Conservation (phyloP, 2,797 vertebrate species). For the Fistularia tabacaria region DNA sequence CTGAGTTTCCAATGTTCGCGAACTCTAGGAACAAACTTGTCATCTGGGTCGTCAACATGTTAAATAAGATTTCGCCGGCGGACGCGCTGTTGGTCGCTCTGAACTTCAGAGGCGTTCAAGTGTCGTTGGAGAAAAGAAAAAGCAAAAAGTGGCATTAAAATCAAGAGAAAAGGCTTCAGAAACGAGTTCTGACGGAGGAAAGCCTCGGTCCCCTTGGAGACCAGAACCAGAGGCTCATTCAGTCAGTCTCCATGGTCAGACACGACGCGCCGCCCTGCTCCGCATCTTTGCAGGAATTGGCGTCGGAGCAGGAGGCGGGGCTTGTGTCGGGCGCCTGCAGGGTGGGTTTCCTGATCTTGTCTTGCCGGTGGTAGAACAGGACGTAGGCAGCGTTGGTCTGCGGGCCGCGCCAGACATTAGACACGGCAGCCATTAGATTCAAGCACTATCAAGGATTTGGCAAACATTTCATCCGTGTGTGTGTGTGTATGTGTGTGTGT, state of each 20-base stretch:
- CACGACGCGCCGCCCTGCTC: constrained; percentile 40
- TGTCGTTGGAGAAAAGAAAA: neutral
- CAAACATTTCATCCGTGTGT: neutral
- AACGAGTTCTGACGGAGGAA: neutral
- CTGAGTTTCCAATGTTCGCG: neutral
- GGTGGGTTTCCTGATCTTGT: constrained; percentile 74
- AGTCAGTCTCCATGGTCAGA: constrained; percentile 74
- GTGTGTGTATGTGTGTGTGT: too few relatives aligned
- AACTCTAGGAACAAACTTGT: too few relatives aligned
- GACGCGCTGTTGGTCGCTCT: neutral
- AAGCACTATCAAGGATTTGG: too few relatives aligned
- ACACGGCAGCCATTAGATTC: too few relatives aligned
- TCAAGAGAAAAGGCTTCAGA: neutral
- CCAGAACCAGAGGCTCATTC: constrained; percentile 15
- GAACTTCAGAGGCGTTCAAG: constrained; percentile 12
- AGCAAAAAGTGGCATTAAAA: neutral
- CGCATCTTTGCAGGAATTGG: constrained; percentile 33
- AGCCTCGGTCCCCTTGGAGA: neutral
- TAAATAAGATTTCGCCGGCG: neutral
- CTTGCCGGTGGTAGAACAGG: constrained; percentile 87
- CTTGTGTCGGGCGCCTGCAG: constrained; percentile 35
- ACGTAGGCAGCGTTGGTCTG: constrained; percentile 89
- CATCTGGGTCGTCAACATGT: neutral
- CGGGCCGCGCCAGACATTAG: neutral
- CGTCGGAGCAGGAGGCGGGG: constrained; percentile 44